Conservation (phyloP, 1,140 invertebrate species). For the Parasteatoda tepidariorum region DNA sequence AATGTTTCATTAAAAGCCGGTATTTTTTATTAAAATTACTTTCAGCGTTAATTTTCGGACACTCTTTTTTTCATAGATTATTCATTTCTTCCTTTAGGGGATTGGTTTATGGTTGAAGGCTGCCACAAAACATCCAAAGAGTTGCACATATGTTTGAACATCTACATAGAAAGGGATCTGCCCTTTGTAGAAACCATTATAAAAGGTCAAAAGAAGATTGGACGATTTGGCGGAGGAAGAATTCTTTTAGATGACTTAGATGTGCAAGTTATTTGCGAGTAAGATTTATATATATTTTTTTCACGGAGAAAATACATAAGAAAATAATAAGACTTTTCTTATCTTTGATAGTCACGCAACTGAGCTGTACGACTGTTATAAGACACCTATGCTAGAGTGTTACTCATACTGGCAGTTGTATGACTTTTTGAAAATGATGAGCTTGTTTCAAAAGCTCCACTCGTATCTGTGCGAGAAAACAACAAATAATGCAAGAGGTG, state of each 20-base stretch:
- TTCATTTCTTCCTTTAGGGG: neutral
- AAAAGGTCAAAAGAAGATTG: neutral
- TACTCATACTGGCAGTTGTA: conserved; percentile 23
- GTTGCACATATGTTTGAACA: conserved; percentile 13
- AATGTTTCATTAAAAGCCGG: too few species aligned
- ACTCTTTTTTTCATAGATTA: too few species aligned
- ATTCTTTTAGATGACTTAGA: conserved; percentile 3
- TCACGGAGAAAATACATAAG: neutral
- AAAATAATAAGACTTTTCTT: neutral
- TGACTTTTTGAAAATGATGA: neutral
- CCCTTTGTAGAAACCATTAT: conserved; percentile 10
- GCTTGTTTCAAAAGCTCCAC: neutral
- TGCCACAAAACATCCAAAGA: neutral
- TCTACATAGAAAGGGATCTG: conserved; percentile 24
- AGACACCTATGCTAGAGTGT: neutral
- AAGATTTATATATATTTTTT: neutral
- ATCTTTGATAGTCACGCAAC: neutral
- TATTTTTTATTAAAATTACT: too few species aligned
- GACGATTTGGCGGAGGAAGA: neutral
- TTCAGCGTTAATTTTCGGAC: too few species aligned
- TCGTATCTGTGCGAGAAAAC: neutral
- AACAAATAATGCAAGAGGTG: neutral
- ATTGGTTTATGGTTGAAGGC: neutral
- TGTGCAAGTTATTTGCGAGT: conserved; percentile 12
- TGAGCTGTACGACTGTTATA: neutral